These are phyloP conservation scores for Drosophila maculinotata DNA, from an alignment of 2,888 invertebrate genomes.

Conservation along the genomic window DNA sequence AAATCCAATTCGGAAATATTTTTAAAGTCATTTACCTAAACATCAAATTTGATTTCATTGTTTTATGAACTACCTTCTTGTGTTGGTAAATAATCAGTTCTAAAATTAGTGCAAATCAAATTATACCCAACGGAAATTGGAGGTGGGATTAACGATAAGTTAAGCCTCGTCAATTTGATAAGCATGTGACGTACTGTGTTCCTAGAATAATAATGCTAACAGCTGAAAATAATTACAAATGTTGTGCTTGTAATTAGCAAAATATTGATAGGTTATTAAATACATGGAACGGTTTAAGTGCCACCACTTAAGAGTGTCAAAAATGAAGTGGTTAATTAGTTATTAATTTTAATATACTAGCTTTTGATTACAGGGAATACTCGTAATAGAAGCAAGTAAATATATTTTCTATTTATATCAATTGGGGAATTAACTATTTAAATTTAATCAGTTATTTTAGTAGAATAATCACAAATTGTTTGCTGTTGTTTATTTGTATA, in stretches of 20 bases:
- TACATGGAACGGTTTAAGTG: neutral
- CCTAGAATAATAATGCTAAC: neutral
- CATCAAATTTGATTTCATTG: neutral
- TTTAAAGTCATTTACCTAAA: too few species aligned
- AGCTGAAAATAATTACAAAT: neutral
- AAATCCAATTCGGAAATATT: too few species aligned
- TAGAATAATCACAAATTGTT: neutral
- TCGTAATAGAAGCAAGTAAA: too few species aligned
- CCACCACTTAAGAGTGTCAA: neutral
- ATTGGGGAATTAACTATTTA: too few species aligned
- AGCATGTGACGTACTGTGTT: slow-evolving; percentile 9
- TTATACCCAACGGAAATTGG: too few species aligned
- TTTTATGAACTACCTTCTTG: neutral
- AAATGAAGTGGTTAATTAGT: neutral
- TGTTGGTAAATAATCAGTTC: neutral
- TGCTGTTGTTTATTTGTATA: neutral
- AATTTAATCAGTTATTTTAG: neutral
- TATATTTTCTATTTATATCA: too few species aligned
- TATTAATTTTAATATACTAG: neutral
- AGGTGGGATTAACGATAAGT: slow-evolving; percentile 1
- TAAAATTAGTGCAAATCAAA: neutral
- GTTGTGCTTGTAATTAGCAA: neutral
- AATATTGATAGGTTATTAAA: neutral
- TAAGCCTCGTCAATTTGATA: slow-evolving; percentile 15
- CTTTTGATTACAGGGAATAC: too few species aligned